These are phyloP conservation scores for Porites rus DNA, from an alignment of 92 coral and sea anemone species.

Conservation along the genomic window DNA sequence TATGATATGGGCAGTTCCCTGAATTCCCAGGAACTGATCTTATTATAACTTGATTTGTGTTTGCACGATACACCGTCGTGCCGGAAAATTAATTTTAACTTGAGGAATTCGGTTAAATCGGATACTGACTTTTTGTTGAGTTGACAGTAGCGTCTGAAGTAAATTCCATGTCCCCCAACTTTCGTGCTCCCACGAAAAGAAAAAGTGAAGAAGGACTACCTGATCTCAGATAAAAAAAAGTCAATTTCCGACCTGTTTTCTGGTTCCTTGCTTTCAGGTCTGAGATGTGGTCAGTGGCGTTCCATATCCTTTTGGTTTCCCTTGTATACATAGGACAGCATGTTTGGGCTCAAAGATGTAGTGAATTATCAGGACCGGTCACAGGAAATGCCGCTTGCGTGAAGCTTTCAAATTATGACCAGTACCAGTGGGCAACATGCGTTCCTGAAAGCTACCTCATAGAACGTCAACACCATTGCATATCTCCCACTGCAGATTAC, in stretches of 20 bases:
- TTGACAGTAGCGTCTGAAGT: too few species aligned
- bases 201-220: too few species aligned
- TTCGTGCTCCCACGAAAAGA: too few species aligned
- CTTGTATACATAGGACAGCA: constrained; percentile 3
- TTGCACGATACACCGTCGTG: too few species aligned
- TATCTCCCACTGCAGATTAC: constrained; percentile 24
- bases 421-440: constrained; percentile 82
- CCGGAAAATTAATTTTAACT: too few species aligned
- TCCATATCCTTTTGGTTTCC: not conserved
- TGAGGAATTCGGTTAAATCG: too few species aligned
- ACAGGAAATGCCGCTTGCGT: constrained; percentile 62
- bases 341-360: constrained; percentile 27
- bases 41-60: too few species aligned
- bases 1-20: too few species aligned
- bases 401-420: constrained; percentile 1
- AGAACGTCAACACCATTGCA: constrained; percentile 56
- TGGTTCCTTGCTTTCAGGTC: not conserved
- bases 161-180: too few species aligned
- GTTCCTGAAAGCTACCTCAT: constrained; percentile 62
- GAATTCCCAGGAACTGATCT: too few species aligned
- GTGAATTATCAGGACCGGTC: constrained; percentile 41
- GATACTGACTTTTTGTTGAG: too few species aligned
- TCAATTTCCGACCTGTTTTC: not conserved
- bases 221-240: too few species aligned
- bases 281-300: constrained; percentile 6